Evolutionary conservation across 2,797 vertebrate species (phyloP).

Genomic region (Liasis olivaceus): DNA sequence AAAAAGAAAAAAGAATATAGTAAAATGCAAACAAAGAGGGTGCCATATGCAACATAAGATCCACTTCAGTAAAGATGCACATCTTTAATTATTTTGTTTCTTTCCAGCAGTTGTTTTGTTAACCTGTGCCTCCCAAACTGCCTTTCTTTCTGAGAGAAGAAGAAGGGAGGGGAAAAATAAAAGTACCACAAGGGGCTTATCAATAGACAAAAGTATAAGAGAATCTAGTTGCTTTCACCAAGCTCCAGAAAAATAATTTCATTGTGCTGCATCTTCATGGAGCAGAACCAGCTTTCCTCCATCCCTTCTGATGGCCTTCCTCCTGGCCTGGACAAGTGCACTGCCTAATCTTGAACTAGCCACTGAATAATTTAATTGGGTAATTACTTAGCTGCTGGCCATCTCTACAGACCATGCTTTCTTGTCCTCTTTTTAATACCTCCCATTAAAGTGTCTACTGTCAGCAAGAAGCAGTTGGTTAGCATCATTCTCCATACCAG

Average conservation of each 20-base stretch:
- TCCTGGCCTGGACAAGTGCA: background rate
- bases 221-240: background rate
- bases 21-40: too few relatives aligned
- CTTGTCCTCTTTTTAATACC: background rate
- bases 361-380: background rate
- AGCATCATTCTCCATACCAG: background rate
- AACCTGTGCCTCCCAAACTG: background rate
- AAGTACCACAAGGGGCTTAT: background rate
- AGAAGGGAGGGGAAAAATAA: background rate
- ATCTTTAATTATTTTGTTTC: background rate
- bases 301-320: background rate
- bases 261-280: background rate
- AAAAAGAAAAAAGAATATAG: too few relatives aligned
- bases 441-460: background rate
- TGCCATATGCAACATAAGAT: too few relatives aligned
- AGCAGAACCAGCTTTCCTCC: background rate
- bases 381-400: background rate
- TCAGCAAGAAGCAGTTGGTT: background rate
- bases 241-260: background rate
- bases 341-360: background rate
- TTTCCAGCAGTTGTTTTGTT: background rate
- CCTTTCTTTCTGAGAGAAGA: background rate
- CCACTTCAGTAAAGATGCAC: too few relatives aligned
- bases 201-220: background rate
- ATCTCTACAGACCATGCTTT: background rate